Percentiles rank a stretch among this genome's conserved stretches.
These are phyloP conservation scores for Silvanus unidentatus DNA, from an alignment of 2,888 invertebrate species.

Conservation along the genomic window DNA sequence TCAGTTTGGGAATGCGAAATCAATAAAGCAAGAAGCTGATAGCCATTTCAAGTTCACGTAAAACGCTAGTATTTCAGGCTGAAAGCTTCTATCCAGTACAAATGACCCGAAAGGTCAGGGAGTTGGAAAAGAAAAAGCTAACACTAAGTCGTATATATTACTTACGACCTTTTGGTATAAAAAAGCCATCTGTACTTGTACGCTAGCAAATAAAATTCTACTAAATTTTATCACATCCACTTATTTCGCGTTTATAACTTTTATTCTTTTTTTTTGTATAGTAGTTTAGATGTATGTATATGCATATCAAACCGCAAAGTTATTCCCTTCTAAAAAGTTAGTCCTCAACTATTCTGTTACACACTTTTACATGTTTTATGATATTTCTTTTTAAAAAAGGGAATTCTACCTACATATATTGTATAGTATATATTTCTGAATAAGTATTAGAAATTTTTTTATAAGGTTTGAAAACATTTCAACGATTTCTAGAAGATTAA, in stretches of 20 bases:
- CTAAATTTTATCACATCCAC: conserved; percentile 18
- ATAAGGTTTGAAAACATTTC: too few relatives aligned
- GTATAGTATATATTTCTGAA: too few relatives aligned
- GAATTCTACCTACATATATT: too few relatives aligned
- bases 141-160: conserved; percentile 34
- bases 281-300: too few relatives aligned
- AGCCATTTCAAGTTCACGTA: conserved; percentile 37
- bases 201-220: conserved; percentile 25
- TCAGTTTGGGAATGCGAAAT: conserved; percentile 31
- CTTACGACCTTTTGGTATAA: conserved; percentile 33
- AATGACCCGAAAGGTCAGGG: conserved; percentile 37
- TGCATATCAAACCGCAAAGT: too few relatives aligned
- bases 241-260: conserved; percentile 3
- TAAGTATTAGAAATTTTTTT: too few relatives aligned
- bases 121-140: conserved; percentile 31
- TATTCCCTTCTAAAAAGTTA: too few relatives aligned
- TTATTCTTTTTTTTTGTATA: too few relatives aligned
- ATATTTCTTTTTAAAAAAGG: too few relatives aligned
- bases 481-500: too few relatives aligned
- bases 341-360: too few relatives aligned
- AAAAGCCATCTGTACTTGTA: conserved; percentile 35
- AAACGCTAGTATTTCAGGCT: conserved; percentile 39
- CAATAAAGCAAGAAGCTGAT: conserved; percentile 35
- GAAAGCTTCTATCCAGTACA: conserved; percentile 38
- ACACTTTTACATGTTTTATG: too few relatives aligned